These are phyloP conservation scores for Chrysotoxum bicinctum DNA, from an alignment of 2,888 invertebrate genomes.

Conservation along the genomic window DNA sequence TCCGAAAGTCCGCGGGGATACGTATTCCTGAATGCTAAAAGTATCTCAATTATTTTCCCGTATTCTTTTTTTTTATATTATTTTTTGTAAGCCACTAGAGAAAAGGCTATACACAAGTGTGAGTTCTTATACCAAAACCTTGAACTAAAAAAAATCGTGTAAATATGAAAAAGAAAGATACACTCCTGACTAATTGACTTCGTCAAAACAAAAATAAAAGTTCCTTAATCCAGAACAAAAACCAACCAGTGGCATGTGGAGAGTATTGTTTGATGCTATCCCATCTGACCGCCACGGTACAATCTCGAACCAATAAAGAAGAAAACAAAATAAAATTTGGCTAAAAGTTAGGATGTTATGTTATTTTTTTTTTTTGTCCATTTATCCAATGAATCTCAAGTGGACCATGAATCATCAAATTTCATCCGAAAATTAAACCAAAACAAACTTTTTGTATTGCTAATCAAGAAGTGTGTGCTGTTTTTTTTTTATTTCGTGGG, in stretches of 20 bases:
- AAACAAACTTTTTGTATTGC: conserved; percentile 21
- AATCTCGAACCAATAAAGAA: background rate
- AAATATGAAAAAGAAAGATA: conserved; percentile 16
- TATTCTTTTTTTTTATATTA: background rate
- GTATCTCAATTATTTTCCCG: background rate
- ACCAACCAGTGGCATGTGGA: background rate
- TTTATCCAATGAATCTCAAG: conserved; percentile 68
- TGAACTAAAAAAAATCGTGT: background rate
- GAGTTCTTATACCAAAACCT: background rate
- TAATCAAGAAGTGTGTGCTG: conserved; percentile 9
- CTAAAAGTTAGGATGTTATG: conserved; percentile 9
- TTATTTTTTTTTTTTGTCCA: conserved; percentile 12
- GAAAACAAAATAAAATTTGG: background rate
- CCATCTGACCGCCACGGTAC: background rate
- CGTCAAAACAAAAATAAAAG: conserved; percentile 45
- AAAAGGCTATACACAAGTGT: background rate
- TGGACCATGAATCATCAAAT: conserved; percentile 70
- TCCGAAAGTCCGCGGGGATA: background rate
- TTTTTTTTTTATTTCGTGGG: background rate
- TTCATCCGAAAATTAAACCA: conserved; percentile 51
- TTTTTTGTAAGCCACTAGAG: background rate
- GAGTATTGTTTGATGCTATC: background rate
- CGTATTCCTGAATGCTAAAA: background rate
- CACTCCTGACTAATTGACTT: conserved; percentile 64
- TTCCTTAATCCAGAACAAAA: background rate